Conservation (phyloP, 2,888 invertebrate genomes). For the Oscheius sp. region DNA sequence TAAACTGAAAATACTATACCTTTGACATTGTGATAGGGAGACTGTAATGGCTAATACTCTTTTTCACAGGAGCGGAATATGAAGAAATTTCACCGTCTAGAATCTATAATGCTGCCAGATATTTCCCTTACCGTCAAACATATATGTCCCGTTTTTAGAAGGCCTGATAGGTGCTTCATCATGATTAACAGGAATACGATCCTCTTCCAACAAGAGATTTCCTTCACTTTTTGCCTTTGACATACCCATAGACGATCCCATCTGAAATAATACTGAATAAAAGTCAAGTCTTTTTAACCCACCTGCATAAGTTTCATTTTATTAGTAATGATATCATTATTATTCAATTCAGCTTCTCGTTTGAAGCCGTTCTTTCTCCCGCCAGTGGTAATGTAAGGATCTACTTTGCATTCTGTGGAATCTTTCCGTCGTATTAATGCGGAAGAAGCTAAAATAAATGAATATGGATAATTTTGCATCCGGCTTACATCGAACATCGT, state of each 20-base stretch:
- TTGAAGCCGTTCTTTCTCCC: not conserved
- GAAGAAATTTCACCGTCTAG: constrained; percentile 14
- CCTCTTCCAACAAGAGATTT: constrained; percentile 26
- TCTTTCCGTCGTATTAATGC: constrained; percentile 25
- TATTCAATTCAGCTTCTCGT: constrained; percentile 11
- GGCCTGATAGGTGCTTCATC: constrained; percentile 42
- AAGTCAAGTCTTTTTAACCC: not conserved
- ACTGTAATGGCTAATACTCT: constrained; percentile 57
- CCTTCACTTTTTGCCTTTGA: constrained; percentile 34
- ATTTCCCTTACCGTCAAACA: constrained; percentile 12
- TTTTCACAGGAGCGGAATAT: constrained; percentile 39
- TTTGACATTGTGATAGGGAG: constrained; percentile 45
- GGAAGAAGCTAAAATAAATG: constrained; percentile 30
- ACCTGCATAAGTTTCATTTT: constrained; percentile 22
- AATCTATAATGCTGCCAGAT: not conserved
- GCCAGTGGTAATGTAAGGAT: not conserved
- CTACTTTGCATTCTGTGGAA: constrained; percentile 23
- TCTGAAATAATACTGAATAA: constrained; percentile 3
- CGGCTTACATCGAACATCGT: constrained; percentile 22
- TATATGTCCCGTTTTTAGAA: constrained; percentile 33
- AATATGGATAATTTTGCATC: not conserved
- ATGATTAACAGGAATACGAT: constrained; percentile 30
- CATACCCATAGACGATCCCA: constrained; percentile 10
- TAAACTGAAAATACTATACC: not conserved
- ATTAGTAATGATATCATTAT: constrained; percentile 22